phyloP scores from a whole-genome alignment of 1,140 invertebrate species.

The Branchinecta lindahli region DNA sequence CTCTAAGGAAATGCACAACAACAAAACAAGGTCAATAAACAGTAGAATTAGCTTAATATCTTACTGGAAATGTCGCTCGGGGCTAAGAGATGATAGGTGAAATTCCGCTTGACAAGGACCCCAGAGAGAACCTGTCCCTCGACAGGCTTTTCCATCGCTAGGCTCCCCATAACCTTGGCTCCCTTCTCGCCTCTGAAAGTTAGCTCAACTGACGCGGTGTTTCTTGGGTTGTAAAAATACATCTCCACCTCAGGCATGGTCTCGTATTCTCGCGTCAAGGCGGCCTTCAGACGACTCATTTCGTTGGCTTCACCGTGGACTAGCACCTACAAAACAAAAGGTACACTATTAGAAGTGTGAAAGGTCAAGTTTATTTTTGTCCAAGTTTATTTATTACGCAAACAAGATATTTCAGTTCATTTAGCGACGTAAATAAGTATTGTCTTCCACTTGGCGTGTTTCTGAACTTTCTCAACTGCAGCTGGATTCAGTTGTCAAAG shows the following conservation, averaged over 20 bases:
- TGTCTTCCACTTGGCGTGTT: no score
- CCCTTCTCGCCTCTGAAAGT: conserved; percentile 95
- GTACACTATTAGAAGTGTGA: conserved; percentile 9
- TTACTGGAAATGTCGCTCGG: conserved; percentile 76
- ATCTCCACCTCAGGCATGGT: conserved; percentile 58
- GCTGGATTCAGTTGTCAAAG: no score
- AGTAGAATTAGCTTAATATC: conserved; percentile 20
- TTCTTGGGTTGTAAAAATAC: conserved; percentile 86
- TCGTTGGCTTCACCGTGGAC: conserved; percentile 99
- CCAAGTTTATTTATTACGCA: not conserved
- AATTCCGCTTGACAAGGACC: conserved; percentile 90
- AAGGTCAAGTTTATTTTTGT: not conserved
- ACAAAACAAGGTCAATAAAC: no score
- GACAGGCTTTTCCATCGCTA: conserved; percentile 66
- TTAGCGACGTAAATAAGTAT: no score
- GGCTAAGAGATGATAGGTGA: conserved; percentile 90
- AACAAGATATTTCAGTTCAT: no score
- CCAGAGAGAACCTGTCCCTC: conserved; percentile 69
- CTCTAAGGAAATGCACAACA: no score
- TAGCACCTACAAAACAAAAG: conserved; percentile 44
- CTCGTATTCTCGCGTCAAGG: conserved; percentile 84
- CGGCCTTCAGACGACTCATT: conserved; percentile 89
- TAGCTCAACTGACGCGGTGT: conserved; percentile 80
- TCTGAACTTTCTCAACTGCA: no score
- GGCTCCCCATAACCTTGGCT: conserved; percentile 83